phyloP scores from a whole-genome alignment of 2,797 vertebrate species.

The Antennarius maculatus region DNA sequence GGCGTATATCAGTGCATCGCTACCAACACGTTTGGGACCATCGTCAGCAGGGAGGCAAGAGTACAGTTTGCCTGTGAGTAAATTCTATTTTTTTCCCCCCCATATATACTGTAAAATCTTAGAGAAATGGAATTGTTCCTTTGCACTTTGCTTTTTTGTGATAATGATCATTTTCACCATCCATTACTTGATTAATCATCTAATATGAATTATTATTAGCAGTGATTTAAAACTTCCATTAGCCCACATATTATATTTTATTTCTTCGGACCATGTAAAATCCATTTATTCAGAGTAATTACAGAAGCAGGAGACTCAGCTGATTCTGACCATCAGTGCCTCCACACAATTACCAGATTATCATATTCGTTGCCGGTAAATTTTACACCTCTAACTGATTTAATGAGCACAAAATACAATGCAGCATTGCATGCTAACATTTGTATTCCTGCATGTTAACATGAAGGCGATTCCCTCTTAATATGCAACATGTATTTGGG shows the following conservation, averaged over 20 bases:
- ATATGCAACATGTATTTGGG: too few relatives aligned
- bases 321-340: too few relatives aligned
- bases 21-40: constrained; percentile 88
- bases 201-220: not conserved
- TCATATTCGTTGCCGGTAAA: too few relatives aligned
- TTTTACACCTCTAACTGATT: too few relatives aligned
- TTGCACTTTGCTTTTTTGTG: constrained; percentile 2
- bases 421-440: too few relatives aligned
- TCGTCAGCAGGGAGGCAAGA: constrained; percentile 88
- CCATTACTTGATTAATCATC: not conserved
- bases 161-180: not conserved
- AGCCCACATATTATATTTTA: not conserved
- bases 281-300: not conserved
- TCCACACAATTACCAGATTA: too few relatives aligned
- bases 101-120: not conserved
- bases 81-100: not conserved
- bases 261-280: not conserved
- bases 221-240: not conserved
- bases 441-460: too few relatives aligned
- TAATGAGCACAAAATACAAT: too few relatives aligned
- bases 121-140: not conserved
- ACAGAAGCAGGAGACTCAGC: too few relatives aligned
- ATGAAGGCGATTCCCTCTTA: too few relatives aligned
- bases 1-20: constrained; percentile 92
- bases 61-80: constrained; percentile 95